phyloP scores from a whole-genome alignment of 2,797 vertebrate genomes.

The Mycteria americana region DNA sequence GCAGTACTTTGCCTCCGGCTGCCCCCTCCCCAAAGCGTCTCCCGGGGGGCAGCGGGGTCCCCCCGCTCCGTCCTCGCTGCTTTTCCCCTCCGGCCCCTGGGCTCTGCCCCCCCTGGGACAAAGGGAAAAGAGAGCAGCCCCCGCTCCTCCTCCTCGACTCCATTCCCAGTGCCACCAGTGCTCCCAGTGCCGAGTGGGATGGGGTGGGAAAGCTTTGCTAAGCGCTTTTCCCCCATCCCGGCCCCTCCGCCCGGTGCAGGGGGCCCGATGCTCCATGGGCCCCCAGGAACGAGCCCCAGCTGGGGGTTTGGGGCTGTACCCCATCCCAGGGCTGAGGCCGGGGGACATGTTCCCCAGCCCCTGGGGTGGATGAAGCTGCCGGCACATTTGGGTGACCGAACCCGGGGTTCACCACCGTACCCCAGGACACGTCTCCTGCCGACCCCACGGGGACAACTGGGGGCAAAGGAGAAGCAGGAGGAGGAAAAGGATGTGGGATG shows the following conservation, averaged over 20 bases:
- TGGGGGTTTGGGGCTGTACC: not conserved
- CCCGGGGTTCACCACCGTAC: not conserved
- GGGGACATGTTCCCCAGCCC: not conserved
- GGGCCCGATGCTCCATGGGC: not conserved
- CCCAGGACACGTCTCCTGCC: not conserved
- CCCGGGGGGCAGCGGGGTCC: not conserved
- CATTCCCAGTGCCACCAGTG: not conserved
- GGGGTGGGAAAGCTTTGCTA: not conserved
- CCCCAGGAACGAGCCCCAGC: accelerated
- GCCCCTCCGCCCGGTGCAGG: accelerated
- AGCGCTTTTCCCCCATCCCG: not conserved
- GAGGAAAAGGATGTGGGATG: not conserved
- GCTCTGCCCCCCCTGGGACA: not conserved
- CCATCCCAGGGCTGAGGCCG: not conserved
- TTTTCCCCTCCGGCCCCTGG: not conserved
- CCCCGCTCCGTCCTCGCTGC: not conserved
- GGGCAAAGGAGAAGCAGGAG: not conserved
- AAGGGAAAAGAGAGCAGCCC: not conserved
- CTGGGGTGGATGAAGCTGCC: not conserved
- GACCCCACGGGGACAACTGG: accelerated
- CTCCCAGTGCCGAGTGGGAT: not conserved
- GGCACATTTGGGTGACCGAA: not conserved
- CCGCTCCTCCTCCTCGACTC: not conserved
- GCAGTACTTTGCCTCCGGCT: not conserved
- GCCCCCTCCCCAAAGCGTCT: not conserved